Base-by-base conservation (phyloP, 2,888 invertebrate species). In the Rhabditoides inermis region DNA sequence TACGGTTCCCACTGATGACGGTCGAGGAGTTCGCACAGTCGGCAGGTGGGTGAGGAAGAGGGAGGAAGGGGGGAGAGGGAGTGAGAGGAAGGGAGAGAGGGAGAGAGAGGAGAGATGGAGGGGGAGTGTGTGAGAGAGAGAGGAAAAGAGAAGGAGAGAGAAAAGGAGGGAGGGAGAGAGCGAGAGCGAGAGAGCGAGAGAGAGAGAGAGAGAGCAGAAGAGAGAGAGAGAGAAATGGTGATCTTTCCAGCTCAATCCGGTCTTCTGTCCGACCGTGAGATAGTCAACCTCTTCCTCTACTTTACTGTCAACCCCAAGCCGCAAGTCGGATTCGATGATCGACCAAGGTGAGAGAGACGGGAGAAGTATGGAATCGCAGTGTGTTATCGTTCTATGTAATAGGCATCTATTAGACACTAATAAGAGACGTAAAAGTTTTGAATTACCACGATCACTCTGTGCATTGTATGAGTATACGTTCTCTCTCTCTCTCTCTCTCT, bases 1-100 rank as follows among this genome's bases (percentile, higher is more conserved):
- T 88, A 49, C 80, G 88, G 26, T 88, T 88, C 76, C 88, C 88
- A 0, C 78, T 88, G 23, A 88, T 88, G 88, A 85, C 85, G 0
- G 84, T 87, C 0, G 87, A 88, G 76, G 88, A 88, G 77, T 88
- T 88, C 77, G 87, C 86, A 0, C 85, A 86, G 69, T 45, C 51
- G 42, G 61, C 60, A 42, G 61, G 59, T 57, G 23, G 5, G 12
- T 39, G 27, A 51, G n/a, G 6, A 27, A 35, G 15, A 39, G 37
- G 27, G 10, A 37, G n/a, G 26, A 25, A 27, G 32, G n/a, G 15
- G n/a, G 22, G n/a, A 45, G 7, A 39, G 27, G 12, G 25, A 27
- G 25, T 39, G 23, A 39, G n/a, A 28, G 4, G 28, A 47, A n/a
- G 15, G 20, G 32, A 18, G 26, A 57, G 27, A 35, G 15, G 37